phyloP scores from a whole-genome alignment of 2,888 invertebrate species.

The Unio delphinus region DNA sequence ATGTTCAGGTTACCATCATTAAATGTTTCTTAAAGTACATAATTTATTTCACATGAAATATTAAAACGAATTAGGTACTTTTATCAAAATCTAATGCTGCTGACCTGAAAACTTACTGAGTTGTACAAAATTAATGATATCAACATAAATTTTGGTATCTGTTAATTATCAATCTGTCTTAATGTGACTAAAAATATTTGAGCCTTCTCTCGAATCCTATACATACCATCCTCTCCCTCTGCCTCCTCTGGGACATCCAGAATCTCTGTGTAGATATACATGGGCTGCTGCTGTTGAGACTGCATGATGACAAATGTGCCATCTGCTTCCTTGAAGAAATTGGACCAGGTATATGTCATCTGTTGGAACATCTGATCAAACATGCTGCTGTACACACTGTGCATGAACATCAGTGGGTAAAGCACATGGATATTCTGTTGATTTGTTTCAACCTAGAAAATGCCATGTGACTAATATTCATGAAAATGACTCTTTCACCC shows the following conservation, averaged over 20 bases:
- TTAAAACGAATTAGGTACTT: too few relatives aligned
- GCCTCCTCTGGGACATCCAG: constrained; percentile 28
- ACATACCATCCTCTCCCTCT: constrained; percentile 21
- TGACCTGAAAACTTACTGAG: too few relatives aligned
- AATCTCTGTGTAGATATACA: constrained; percentile 31
- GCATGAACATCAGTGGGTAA: constrained; percentile 65
- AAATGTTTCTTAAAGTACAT: too few relatives aligned
- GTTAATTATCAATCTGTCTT: neutral
- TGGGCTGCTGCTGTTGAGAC: constrained; percentile 49
- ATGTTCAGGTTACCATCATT: too few relatives aligned
- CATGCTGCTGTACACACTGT: constrained; percentile 65
- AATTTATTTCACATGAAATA: too few relatives aligned
- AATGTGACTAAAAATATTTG: neutral
- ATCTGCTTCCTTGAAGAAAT: constrained; percentile 60
- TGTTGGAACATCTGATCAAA: constrained; percentile 59
- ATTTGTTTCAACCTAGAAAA: neutral
- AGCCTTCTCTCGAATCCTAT: neutral
- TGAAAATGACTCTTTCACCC: too few relatives aligned
- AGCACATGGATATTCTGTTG: constrained; percentile 40
- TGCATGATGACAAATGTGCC: constrained; percentile 62
- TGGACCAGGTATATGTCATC: constrained; percentile 63
- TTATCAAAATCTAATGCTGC: too few relatives aligned
- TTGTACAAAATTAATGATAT: too few relatives aligned
- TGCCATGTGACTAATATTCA: neutral
- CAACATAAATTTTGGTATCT: neutral